Evolutionary conservation across 2,797 vertebrate genomes (phyloP).

Genomic region (Typhlichthys subterraneus): DNA sequence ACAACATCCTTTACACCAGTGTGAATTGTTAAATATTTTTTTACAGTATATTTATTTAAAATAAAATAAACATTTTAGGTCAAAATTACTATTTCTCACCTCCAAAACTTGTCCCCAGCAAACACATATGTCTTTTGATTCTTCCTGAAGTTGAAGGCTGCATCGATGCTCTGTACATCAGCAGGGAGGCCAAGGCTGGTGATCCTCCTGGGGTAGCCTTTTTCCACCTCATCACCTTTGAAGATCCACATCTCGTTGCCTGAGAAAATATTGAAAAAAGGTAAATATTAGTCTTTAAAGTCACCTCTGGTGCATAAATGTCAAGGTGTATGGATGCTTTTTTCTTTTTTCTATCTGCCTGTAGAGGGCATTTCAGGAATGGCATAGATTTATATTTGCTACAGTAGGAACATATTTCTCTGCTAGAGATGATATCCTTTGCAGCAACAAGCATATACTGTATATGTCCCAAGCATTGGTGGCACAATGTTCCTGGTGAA

Average conservation of each 20-base stretch:
- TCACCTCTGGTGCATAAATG: not conserved
- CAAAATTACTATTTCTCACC: slow-evolving; percentile 71
- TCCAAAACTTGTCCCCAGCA: slow-evolving; percentile 94
- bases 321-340: not conserved
- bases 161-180: slow-evolving; percentile 86
- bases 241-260: slow-evolving; percentile 95
- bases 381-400: no score
- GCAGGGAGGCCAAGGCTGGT: slow-evolving; percentile 86
- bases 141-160: slow-evolving; percentile 92
- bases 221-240: slow-evolving; percentile 86
- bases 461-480: no score
- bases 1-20: no score
- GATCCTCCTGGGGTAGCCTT: slow-evolving; percentile 90
- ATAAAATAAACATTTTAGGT: no score
- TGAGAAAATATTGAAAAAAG: slow-evolving; percentile 46
- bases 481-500: no score
- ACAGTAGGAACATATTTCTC: no score
- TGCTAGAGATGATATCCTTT: no score
- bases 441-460: no score
- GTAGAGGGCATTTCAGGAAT: not conserved
- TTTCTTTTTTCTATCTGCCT: not conserved
- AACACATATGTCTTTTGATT: slow-evolving; percentile 96
- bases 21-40: no score
- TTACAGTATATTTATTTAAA: no score
- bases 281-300: not conserved